phyloP scores from a whole-genome alignment of 2,888 invertebrate species.

The Sceliomorpha sp. region DNA sequence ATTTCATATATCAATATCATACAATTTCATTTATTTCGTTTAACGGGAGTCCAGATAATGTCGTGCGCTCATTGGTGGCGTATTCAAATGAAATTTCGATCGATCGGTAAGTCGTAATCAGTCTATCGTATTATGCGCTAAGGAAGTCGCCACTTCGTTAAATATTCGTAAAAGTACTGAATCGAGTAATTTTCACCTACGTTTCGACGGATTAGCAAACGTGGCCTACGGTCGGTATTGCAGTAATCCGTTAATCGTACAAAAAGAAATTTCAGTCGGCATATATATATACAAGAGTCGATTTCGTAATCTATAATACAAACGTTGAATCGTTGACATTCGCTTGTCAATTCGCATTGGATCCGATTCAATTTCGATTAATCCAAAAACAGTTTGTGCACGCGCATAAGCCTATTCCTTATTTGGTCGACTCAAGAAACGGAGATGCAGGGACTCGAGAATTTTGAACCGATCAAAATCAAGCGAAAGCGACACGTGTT shows the following conservation, averaged over 20 bases:
- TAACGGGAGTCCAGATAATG: constrained; percentile 28
- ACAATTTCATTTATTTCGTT: constrained; percentile 46
- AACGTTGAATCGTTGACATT: not conserved
- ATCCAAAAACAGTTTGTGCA: constrained; percentile 40
- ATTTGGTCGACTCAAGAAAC: no score
- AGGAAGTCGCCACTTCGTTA: constrained; percentile 23
- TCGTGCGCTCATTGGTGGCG: constrained; percentile 32
- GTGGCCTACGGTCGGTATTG: no score
- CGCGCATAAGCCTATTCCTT: constrained; percentile 30
- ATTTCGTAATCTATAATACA: constrained; percentile 23
- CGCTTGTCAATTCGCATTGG: not conserved
- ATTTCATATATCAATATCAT: constrained; percentile 55
- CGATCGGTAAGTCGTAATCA: constrained; percentile 42
- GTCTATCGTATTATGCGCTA: constrained; percentile 49
- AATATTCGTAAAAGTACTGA: constrained; percentile 14
- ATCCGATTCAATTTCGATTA: constrained; percentile 28
- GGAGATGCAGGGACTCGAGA: no score
- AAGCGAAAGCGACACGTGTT: no score
- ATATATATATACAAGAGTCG: constrained; percentile 30
- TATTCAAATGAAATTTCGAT: constrained; percentile 30
- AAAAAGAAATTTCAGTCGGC: constrained; percentile 25
- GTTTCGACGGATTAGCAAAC: constrained; percentile 1
- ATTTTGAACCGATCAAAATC: no score
- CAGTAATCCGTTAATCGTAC: constrained; percentile 28
- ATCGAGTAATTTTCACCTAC: constrained; percentile 5